Evolutionary conservation across 2,113 vertebrate species (phyloP).

Genomic region (Desmodus rotundus): DNA sequence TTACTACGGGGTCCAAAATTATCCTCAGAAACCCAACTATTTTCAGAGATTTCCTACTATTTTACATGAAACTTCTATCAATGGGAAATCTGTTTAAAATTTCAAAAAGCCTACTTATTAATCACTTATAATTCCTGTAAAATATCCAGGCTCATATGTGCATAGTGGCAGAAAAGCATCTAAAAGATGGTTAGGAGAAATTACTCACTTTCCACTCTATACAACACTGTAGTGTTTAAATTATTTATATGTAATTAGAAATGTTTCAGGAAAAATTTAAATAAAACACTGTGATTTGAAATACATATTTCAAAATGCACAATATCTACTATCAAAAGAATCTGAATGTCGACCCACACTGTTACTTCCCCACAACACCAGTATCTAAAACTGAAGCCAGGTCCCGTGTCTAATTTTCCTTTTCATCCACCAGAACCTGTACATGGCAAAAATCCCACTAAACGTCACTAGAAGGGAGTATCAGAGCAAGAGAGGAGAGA

Average conservation of each 20-base stretch:
- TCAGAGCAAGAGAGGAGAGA: not conserved
- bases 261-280: not conserved
- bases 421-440: not conserved
- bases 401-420: not conserved
- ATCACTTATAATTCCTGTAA: not conserved
- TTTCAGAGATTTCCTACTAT: not conserved
- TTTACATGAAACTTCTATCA: not conserved
- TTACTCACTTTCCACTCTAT: not conserved
- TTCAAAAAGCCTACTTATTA: not conserved
- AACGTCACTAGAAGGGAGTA: not conserved
- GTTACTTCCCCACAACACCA: not conserved
- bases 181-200: not conserved
- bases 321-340: not conserved
- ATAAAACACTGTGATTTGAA: not conserved
- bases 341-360: not conserved
- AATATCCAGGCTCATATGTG: not conserved
- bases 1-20: not conserved
- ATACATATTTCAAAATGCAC: not conserved
- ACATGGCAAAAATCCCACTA: not conserved
- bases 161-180: not conserved
- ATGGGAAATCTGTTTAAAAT: constrained; percentile 13
- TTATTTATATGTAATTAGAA: not conserved
- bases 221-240: not conserved
- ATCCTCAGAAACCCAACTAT: not conserved
- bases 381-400: not conserved